phyloP scores from a whole-genome alignment of 2,797 vertebrate genomes.

The Xiphophorus birchmanni region DNA sequence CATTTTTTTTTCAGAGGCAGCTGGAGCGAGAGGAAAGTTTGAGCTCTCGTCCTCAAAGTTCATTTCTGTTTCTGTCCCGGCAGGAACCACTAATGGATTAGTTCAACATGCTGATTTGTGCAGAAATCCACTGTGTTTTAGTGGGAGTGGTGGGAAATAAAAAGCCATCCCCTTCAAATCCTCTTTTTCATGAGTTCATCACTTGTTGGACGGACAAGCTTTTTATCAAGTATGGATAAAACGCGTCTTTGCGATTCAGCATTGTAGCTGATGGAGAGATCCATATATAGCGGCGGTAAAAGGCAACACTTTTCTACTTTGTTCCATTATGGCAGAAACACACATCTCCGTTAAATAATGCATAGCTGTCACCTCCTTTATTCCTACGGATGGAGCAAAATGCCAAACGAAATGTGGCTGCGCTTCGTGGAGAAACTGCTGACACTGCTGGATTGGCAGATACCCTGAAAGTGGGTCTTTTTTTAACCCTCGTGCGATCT shows the following conservation, averaged over 20 bases:
- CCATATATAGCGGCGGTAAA: slow-evolving; percentile 60
- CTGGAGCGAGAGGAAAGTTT: slow-evolving; percentile 51
- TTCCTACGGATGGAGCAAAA: slow-evolving; percentile 30
- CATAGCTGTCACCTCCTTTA: slow-evolving; percentile 52
- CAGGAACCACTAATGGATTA: slow-evolving; percentile 63
- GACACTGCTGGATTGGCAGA: slow-evolving; percentile 52
- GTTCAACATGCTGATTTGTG: slow-evolving; percentile 68
- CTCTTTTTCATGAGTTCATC: slow-evolving; percentile 34
- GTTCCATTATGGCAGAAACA: slow-evolving; percentile 67
- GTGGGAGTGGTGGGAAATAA: slow-evolving; percentile 29
- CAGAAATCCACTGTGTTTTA: slow-evolving; percentile 47
- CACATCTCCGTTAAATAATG: slow-evolving; percentile 67
- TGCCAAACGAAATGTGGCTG: slow-evolving; percentile 21
- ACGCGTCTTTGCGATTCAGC: slow-evolving; percentile 12
- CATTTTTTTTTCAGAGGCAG: slow-evolving; percentile 40
- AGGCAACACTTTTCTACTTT: slow-evolving; percentile 64
- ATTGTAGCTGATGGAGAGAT: slow-evolving; percentile 38
- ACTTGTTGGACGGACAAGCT: slow-evolving; percentile 46
- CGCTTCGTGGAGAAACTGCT: slow-evolving; percentile 62
- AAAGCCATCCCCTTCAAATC: slow-evolving; percentile 14
- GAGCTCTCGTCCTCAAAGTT: slow-evolving; percentile 38
- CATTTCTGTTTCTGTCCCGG: slow-evolving; percentile 37
- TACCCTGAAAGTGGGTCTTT: slow-evolving; percentile 36
- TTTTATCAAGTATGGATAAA: slow-evolving; percentile 22
- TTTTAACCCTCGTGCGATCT: not conserved